Percentiles rank a stretch among this genome's conserved stretches.
These are phyloP conservation scores for Frankliniella intonsa DNA, from an alignment of 2,888 invertebrate genomes.

Conservation along the genomic window DNA sequence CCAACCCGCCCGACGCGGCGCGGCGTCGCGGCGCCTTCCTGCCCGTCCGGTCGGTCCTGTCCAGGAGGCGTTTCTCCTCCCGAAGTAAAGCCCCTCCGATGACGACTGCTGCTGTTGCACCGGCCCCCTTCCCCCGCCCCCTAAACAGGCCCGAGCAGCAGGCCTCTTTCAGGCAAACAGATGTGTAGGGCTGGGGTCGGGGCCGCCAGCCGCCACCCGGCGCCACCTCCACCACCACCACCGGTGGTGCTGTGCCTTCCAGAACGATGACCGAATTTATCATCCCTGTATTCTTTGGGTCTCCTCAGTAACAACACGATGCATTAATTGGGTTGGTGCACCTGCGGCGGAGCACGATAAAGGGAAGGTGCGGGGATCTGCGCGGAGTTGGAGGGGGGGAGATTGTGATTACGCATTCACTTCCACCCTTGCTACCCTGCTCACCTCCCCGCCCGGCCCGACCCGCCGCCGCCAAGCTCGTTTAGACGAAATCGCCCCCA, in stretches of 20 bases:
- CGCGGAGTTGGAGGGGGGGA: no score
- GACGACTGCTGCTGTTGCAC: no score
- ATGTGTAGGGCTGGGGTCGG: no score
- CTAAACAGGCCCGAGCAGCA: no score
- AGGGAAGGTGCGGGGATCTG: no score
- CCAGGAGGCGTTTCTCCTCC: not conserved
- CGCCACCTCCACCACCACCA: no score
- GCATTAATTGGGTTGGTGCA: not conserved
- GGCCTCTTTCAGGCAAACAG: no score
- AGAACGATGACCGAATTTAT: no score
- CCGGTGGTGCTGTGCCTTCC: no score
- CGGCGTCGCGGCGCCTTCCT: not conserved
- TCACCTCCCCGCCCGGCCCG: not conserved
- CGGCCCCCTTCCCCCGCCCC: no score
- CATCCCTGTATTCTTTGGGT: no score
- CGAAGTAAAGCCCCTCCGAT: not conserved
- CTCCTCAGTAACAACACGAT: not conserved
- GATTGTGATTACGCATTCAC: not conserved
- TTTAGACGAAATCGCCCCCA: constrained; percentile 1
- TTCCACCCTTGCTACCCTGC: not conserved
- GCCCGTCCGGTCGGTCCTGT: not conserved
- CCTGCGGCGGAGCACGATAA: not conserved
- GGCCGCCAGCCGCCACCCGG: no score
- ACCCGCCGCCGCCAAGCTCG: not conserved
- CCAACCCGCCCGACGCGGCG: not conserved